A percentile compares a stretch with the other conserved stretches of the same genome.
phyloP scores from a whole-genome alignment of 2,888 invertebrate species.

The Platypus cylindrus region DNA sequence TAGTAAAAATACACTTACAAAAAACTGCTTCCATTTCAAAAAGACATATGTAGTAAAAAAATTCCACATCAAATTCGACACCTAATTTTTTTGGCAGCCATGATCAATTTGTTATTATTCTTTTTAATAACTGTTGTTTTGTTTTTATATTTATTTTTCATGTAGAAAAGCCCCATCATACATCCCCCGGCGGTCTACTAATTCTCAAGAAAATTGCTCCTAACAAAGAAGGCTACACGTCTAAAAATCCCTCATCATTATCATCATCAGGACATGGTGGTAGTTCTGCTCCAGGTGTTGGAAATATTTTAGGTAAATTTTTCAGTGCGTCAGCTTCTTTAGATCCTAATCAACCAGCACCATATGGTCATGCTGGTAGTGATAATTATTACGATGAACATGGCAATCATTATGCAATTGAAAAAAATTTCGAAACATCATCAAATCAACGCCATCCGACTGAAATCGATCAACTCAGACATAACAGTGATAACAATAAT shows the following conservation, averaged over 20 bases:
- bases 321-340: neutral
- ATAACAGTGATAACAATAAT: neutral
- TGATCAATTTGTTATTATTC: too few species aligned
- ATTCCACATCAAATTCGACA: too few species aligned
- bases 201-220: neutral
- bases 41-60: too few species aligned
- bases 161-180: conserved; percentile 1
- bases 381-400: neutral
- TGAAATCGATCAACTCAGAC: neutral
- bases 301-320: conserved; percentile 2
- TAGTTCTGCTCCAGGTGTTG: too few species aligned
- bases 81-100: too few species aligned
- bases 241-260: neutral
- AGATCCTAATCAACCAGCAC: neutral
- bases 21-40: too few species aligned
- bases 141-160: too few species aligned
- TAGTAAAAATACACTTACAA: too few species aligned
- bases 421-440: neutral
- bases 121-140: too few species aligned
- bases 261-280: neutral
- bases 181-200: neutral
- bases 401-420: neutral
- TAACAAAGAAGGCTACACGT: neutral
- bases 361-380: neutral
- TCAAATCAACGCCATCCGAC: neutral